Evolutionary conservation across 2,797 vertebrate species (phyloP), one percentile per base, ranked within the genome.

Genomic region (Phrynocephalus forsythii): DNA sequence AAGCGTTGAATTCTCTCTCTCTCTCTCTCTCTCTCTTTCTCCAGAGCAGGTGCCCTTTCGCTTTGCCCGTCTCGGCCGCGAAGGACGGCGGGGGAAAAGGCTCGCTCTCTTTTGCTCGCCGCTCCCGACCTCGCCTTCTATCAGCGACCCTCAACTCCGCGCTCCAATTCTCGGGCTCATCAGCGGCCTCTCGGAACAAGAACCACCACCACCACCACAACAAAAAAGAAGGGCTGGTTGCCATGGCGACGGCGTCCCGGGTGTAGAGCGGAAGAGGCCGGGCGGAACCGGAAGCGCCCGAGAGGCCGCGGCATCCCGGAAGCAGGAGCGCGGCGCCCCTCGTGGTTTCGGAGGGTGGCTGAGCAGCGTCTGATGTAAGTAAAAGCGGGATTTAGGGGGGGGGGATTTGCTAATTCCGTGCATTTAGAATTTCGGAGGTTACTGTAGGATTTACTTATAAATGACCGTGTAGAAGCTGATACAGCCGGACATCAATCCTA

Each of bases 171-270:
- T 33, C 79, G 22, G 75, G 26, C 30, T 50, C 66, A 5, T 68
- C 48, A 15, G 26, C 24, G 24, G 28, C 1, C 68, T 15, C 68
- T 6, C 24, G 28, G 33, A 71, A 79, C 9, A 8, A 11, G 56
- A 7, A 44, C 38, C 38, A 44, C 9, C 9, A 1, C 72, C 26
- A 33, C 11, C n/a, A 52, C 8, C 30, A 24, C 16, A 3, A 69
- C 38, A 1, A 9, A 22, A 33, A 67, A 1, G 6, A 44, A 44
- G 4, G 66, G 60, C 60, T 24, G 16, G 91, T 91, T 52, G 82
- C 89, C 81, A 2, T 73, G 86, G 91, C 68, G 81, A 94, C 92
- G 63, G 90, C 83, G 78, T 87, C 50, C 71, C 1, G 1, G 30
- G 24, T 6, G 10, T 26, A 0, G 2, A 13, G 38, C 20, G 28